Evolutionary conservation across 2,888 invertebrate species (phyloP).

Genomic region (Euzophera pinguis): DNA sequence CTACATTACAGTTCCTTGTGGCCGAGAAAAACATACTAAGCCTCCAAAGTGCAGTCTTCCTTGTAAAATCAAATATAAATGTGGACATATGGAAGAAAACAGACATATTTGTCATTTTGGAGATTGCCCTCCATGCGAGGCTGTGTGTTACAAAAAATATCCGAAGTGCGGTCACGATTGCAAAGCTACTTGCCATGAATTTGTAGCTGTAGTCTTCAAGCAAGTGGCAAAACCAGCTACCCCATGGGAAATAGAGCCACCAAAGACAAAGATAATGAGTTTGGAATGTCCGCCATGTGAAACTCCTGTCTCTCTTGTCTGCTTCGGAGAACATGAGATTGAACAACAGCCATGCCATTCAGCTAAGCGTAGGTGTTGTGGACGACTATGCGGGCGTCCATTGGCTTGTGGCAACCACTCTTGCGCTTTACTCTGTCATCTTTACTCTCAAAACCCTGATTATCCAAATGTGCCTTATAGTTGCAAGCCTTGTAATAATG

Average conservation of each 20-base stretch:
- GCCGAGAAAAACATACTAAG: conserved; percentile 86
- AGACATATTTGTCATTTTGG: conserved; percentile 91
- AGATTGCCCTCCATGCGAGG: conserved; percentile 89
- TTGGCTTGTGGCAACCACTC: conserved; percentile 89
- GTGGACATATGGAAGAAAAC: conserved; percentile 88
- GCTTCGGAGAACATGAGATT: conserved; percentile 86
- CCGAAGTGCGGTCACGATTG: conserved; percentile 84
- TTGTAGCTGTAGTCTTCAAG: conserved; percentile 82
- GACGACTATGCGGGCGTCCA: conserved; percentile 85
- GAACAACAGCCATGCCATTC: conserved; percentile 84
- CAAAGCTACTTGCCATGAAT: conserved; percentile 86
- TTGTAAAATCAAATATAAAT: conserved; percentile 90
- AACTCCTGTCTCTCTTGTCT: conserved; percentile 84
- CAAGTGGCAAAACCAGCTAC: conserved; percentile 80
- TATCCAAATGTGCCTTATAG: conserved; percentile 69
- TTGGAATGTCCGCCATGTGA: conserved; percentile 87
- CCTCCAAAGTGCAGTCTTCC: conserved; percentile 88
- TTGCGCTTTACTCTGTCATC: conserved; percentile 87
- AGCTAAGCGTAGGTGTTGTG: conserved; percentile 87
- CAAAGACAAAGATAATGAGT: conserved; percentile 68
- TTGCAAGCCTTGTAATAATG: conserved; percentile 64
- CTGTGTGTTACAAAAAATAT: conserved; percentile 83
- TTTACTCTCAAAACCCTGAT: conserved; percentile 39
- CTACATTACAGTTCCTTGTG: conserved; percentile 90
- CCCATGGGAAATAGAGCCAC: conserved; percentile 82